Evolutionary conservation across 1,140 invertebrate genomes (phyloP).

Genomic region (Atta texana): DNA sequence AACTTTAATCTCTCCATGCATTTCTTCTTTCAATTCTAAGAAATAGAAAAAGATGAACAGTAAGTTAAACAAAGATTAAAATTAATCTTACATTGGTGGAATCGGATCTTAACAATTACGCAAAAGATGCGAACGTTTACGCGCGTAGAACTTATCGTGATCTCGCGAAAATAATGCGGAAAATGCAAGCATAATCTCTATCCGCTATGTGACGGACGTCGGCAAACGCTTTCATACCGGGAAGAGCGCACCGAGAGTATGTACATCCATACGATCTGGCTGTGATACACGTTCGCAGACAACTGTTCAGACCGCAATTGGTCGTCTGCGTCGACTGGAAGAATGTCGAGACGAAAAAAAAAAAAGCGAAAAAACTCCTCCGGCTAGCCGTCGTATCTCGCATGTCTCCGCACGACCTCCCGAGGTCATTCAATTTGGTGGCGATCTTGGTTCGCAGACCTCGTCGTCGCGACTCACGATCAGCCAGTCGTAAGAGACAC

Average conservation of each 20-base stretch:
- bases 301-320: conserved; percentile 53
- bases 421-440: conserved; percentile 54
- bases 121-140: background rate
- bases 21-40: no score
- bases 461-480: conserved; percentile 21
- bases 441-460: conserved; percentile 40
- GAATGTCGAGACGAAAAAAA: conserved; percentile 39
- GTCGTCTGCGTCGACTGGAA: conserved; percentile 34
- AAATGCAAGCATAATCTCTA: background rate
- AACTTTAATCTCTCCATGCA: no score
- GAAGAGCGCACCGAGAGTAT: conserved; percentile 13
- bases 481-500: background rate
- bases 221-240: background rate
- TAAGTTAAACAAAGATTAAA: no score
- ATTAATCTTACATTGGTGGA: no score
- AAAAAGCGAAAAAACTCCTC: conserved; percentile 21
- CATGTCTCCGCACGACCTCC: conserved; percentile 35
- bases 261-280: conserved; percentile 33
- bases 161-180: background rate
- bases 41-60: no score
- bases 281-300: conserved; percentile 47
- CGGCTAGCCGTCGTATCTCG: conserved; percentile 4
- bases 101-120: background rate
- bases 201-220: background rate
- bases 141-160: conserved; percentile 22